phyloP scores from a whole-genome alignment of 2,888 invertebrate genomes.

The Ophion slaviceki region DNA sequence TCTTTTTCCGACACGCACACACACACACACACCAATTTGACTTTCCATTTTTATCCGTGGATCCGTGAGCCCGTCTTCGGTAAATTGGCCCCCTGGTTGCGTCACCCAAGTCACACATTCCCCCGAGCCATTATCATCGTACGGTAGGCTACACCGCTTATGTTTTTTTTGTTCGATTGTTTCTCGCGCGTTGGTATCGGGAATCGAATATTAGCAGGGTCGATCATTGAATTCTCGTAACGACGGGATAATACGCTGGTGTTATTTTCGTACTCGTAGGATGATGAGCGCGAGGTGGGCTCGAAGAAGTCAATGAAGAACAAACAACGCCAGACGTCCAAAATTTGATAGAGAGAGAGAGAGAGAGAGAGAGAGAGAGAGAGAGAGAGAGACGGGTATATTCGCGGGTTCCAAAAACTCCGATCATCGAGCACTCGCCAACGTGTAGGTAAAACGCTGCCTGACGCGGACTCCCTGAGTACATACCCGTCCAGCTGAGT shows the following conservation, averaged over 20 bases:
- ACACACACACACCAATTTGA: conserved; percentile 5
- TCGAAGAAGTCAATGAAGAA: conserved; percentile 38
- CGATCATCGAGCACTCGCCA: conserved; percentile 51
- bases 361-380: neutral
- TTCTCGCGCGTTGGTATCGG: conserved; percentile 7
- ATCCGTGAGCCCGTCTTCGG: conserved; percentile 44
- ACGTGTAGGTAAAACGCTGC: conserved; percentile 43
- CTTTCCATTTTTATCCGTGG: conserved; percentile 25
- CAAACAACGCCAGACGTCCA: conserved; percentile 47
- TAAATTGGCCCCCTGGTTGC: conserved; percentile 69
- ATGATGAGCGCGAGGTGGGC: neutral
- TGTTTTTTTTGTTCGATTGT: neutral
- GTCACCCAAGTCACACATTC: conserved; percentile 59
- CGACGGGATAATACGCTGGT: conserved; percentile 23
- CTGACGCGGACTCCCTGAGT: conserved; percentile 38
- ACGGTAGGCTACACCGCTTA: neutral
- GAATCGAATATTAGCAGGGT: conserved; percentile 38
- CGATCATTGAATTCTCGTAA: conserved; percentile 48
- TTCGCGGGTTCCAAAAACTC: conserved; percentile 32
- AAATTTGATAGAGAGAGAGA: conserved; percentile 1
- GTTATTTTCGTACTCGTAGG: conserved; percentile 25
- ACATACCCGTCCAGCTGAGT: conserved; percentile 67
- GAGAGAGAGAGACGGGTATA: neutral
- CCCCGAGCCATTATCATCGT: conserved; percentile 31
- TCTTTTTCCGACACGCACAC: neutral